phyloP scores from a whole-genome alignment of 2,797 vertebrate species.

The Pantherophis alleghaniensis region DNA sequence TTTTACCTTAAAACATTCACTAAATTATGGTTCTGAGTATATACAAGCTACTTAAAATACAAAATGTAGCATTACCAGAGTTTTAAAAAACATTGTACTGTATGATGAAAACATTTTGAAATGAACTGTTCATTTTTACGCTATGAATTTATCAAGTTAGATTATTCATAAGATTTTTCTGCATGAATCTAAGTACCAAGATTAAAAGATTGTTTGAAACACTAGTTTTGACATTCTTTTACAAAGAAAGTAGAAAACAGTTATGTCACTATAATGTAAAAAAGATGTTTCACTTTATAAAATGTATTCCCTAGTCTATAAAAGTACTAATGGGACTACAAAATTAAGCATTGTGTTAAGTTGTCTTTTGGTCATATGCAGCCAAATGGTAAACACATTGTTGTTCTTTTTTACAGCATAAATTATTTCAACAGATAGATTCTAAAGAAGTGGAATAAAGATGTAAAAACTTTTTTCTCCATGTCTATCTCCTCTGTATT shows the following conservation, averaged over 20 bases:
- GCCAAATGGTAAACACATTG: slow-evolving; percentile 59
- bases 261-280: slow-evolving; percentile 50
- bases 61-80: slow-evolving; percentile 59
- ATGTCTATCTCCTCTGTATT: slow-evolving; percentile 31
- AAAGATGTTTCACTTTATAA: slow-evolving; percentile 68
- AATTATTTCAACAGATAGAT: slow-evolving; percentile 46
- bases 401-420: slow-evolving; percentile 51
- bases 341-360: slow-evolving; percentile 60
- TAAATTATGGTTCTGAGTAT: slow-evolving; percentile 49
- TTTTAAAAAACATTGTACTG: slow-evolving; percentile 60
- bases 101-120: slow-evolving; percentile 57
- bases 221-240: slow-evolving; percentile 52
- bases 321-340: slow-evolving; percentile 73
- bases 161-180: slow-evolving; percentile 43
- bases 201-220: slow-evolving; percentile 40
- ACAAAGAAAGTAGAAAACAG: slow-evolving; percentile 51
- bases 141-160: slow-evolving; percentile 44
- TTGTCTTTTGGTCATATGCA: slow-evolving; percentile 47
- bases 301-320: slow-evolving; percentile 69
- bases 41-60: slow-evolving; percentile 59
- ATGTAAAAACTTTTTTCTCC: slow-evolving; percentile 38
- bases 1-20: slow-evolving; percentile 60
- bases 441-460: slow-evolving; percentile 41
- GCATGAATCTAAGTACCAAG: slow-evolving; percentile 39
- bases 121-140: slow-evolving; percentile 34